Base-by-base conservation (phyloP, 2,113 vertebrate species). In the Andinoacara biseriatus region DNA sequence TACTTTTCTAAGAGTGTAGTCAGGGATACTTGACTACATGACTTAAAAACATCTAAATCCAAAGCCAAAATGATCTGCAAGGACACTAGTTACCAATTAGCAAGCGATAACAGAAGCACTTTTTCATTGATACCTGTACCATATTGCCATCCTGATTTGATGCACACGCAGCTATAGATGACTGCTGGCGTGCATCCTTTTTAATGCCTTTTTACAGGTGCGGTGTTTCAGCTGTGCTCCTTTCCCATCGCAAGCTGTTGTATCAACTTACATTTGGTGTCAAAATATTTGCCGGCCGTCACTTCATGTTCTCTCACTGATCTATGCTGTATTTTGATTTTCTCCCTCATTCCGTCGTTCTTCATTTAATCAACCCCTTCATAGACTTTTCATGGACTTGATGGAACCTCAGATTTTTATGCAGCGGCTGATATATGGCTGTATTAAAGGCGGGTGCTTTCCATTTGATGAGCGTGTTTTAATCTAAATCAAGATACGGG, bases 401-500 rank as follows among this genome's bases (percentile, higher is more conserved):
- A 90, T 88, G 84, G 82, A 83, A 89, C 46, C 74, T 81, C 83
- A 46, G 80, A 80, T 87, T 91, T 94, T 90, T 88, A 90, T 76
- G 84, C 63, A 29, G 2, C 17, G 1, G 74, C 74, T 94, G 90
- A 94, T 93, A 84, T 94, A 93, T 72, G 33, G 81, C 22, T 49
- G 26, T 56, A 90, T 92, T 94, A 93, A 94, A 93, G 82, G 82
- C 3, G 58, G 86, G 82, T 78, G 90, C 91, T 93, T 90, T 93
- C 84, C 61, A 65, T 93, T 91, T 92, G 90, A 94, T 80, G 91
- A 93, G 90, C 72, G 20, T 3, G 83, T 82, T 91, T 94, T 93
- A 94, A 94, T 94, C 91, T 93, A 93, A 94, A 93, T 93, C 90
- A 87, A 91, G 94, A 93, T 91, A 91, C 40, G 81, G 69, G 60